These are phyloP conservation scores for Orcinus orca DNA, from an alignment of 2,113 vertebrate species.

Conservation along the genomic window DNA sequence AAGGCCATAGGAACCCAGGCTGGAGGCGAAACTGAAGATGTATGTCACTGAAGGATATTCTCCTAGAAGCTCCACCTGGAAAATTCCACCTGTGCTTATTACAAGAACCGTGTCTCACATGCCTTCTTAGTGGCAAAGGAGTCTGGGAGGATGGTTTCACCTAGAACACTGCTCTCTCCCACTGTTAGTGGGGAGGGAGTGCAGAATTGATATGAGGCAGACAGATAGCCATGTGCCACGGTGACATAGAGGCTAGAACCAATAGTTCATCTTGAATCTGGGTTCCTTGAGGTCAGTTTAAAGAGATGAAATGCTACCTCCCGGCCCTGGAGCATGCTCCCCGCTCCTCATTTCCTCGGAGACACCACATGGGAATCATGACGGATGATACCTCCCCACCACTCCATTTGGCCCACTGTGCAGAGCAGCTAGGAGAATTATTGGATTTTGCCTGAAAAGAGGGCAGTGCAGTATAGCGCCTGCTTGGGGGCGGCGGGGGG, in stretches of 20 bases:
- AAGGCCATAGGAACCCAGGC: too few species aligned
- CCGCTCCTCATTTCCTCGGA: conserved; percentile 65
- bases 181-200: fast-evolving
- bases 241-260: background rate
- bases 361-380: conserved; percentile 67
- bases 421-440: conserved; percentile 62
- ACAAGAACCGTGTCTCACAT: background rate
- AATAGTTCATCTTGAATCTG: background rate
- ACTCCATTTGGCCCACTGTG: conserved; percentile 64
- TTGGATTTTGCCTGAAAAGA: conserved; percentile 74
- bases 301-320: conserved; percentile 22
- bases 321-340: background rate
- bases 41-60: fast-evolving
- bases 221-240: fast-evolving
- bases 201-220: background rate
- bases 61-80: background rate
- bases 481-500: background rate
- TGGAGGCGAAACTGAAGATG: background rate
- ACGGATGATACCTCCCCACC: conserved; percentile 61
- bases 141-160: background rate
- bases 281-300: background rate
- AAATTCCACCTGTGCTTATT: background rate
- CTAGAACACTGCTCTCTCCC: background rate
- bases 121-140: background rate
- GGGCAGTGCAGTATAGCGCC: conserved; percentile 60